Evolutionary conservation across 2,888 invertebrate species (phyloP).

Genomic region (Eupelmus urozonus): DNA sequence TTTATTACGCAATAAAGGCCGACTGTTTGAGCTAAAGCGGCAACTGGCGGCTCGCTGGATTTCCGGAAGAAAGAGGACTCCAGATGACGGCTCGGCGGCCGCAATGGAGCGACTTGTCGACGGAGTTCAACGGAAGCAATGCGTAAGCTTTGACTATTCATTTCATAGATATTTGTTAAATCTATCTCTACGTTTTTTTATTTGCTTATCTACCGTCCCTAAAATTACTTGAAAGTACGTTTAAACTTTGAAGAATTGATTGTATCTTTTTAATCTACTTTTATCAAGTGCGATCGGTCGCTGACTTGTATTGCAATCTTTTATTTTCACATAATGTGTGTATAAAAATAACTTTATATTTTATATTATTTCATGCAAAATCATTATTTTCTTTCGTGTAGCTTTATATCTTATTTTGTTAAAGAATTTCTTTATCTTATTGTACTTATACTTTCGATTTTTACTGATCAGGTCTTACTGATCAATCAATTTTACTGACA

Average conservation of each 20-base stretch:
- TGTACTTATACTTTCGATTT: no score
- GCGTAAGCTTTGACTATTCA: constrained; percentile 22
- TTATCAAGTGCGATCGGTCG: neutral
- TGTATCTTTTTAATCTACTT: no score
- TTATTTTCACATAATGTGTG: no score
- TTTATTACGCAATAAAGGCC: constrained; percentile 39
- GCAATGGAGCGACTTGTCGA: constrained; percentile 10
- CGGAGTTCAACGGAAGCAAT: constrained; percentile 2
- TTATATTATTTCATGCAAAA: no score
- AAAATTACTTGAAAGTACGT: neutral
- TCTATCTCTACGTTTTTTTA: neutral
- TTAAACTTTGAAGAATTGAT: neutral
- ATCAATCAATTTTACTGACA: no score
- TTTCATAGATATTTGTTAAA: neutral
- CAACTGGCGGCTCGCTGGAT: constrained; percentile 30
- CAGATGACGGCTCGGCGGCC: neutral
- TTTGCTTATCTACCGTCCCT: neutral
- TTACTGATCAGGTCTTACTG: no score
- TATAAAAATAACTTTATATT: no score
- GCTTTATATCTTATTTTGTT: no score
- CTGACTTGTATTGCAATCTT: no score
- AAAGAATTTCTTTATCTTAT: no score
- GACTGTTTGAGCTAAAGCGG: constrained; percentile 27
- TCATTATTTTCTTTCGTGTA: no score
- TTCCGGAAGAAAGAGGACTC: constrained; percentile 9